Conservation (phyloP, 2,888 invertebrate species). For the Acleris emargana region DNA sequence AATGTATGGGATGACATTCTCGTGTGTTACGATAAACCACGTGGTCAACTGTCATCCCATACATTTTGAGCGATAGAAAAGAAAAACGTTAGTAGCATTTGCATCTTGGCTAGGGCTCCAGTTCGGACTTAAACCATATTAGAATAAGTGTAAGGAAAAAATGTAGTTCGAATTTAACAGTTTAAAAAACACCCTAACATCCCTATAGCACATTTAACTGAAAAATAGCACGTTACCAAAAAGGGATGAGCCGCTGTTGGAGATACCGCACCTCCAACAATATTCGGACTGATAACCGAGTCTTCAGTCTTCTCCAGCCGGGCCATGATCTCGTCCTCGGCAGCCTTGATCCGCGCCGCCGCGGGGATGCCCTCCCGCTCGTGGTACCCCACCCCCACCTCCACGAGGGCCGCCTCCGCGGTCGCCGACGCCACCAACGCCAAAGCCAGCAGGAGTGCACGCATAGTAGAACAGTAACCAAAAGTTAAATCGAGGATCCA, state of each 20-base stretch:
- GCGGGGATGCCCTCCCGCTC: constrained; percentile 36
- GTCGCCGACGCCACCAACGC: constrained; percentile 16
- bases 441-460: constrained; percentile 21
- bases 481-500: neutral
- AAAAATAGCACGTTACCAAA: constrained; percentile 27
- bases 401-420: constrained; percentile 7
- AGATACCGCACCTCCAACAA: constrained; percentile 38
- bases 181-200: too few species aligned
- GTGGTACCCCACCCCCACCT: constrained; percentile 30
- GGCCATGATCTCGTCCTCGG: constrained; percentile 20
- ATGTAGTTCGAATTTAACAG: too few species aligned
- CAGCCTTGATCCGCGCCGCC: constrained; percentile 32
- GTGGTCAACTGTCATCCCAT: too few species aligned
- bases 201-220: too few species aligned
- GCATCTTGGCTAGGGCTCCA: too few species aligned
- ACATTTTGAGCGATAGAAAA: too few species aligned
- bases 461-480: constrained; percentile 10
- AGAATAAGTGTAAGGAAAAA: too few species aligned
- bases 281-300: constrained; percentile 2
- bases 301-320: neutral
- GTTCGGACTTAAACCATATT: too few species aligned
- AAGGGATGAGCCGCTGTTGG: constrained; percentile 34
- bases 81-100: too few species aligned
- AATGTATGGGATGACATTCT: too few species aligned
- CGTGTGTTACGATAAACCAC: too few species aligned